Percentiles rank a stretch among this genome's conserved stretches.
These are phyloP conservation scores for Chrysina gloriosa DNA, from an alignment of 2,888 invertebrate genomes.

Conservation along the genomic window DNA sequence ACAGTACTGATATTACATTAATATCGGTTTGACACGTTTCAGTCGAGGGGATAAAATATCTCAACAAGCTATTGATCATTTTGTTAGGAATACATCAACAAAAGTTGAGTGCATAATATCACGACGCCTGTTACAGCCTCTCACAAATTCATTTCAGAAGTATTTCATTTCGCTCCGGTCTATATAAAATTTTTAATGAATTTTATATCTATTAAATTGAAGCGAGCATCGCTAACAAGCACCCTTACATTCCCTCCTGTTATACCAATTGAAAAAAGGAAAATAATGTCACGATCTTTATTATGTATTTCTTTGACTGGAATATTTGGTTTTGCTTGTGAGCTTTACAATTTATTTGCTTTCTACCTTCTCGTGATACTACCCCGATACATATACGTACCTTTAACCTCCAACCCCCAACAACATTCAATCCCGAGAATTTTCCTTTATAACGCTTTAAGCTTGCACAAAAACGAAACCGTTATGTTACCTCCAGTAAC, in stretches of 20 bases:
- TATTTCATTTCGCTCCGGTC: background rate
- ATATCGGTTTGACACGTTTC: background rate
- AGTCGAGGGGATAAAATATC: background rate
- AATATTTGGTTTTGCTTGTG: background rate
- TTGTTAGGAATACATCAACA: constrained; percentile 12
- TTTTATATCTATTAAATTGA: background rate
- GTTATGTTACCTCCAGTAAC: too few species aligned
- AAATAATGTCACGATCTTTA: background rate
- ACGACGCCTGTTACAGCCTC: too few species aligned
- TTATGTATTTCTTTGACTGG: background rate
- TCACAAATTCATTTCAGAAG: too few species aligned
- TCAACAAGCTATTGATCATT: background rate
- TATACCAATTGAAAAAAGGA: too few species aligned
- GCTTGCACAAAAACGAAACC: too few species aligned
- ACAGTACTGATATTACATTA: background rate
- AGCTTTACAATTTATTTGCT: background rate
- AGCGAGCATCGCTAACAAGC: background rate
- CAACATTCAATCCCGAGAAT: too few species aligned
- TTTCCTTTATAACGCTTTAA: too few species aligned
- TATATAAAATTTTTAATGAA: background rate
- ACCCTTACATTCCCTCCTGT: too few species aligned
- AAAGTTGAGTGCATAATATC: background rate
- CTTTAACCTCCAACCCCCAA: too few species aligned
- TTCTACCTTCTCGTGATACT: too few species aligned
- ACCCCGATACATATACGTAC: too few species aligned